These are phyloP conservation scores for Agonum fuliginosum DNA, from an alignment of 2,888 invertebrate genomes.

Conservation along the genomic window DNA sequence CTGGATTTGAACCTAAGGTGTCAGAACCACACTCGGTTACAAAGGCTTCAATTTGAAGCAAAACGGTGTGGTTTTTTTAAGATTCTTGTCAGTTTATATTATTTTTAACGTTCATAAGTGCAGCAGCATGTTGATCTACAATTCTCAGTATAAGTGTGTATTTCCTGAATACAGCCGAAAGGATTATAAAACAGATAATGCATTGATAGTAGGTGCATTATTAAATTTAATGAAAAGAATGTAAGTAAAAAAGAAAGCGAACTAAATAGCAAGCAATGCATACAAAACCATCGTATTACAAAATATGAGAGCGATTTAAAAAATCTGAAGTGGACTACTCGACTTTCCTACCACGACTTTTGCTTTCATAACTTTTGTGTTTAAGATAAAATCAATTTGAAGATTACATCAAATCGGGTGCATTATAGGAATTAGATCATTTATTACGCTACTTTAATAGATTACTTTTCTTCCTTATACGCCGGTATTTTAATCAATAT, in stretches of 20 bases:
- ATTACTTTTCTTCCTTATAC: slow-evolving; percentile 1
- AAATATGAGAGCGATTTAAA: slow-evolving; percentile 42
- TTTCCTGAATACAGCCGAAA: neutral
- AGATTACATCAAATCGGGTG: neutral
- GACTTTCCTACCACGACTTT: slow-evolving; percentile 24
- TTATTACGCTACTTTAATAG: neutral
- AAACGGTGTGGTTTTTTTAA: neutral
- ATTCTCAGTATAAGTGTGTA: neutral
- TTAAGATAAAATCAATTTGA: slow-evolving; percentile 2
- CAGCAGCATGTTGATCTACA: no score
- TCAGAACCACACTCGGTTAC: no score
- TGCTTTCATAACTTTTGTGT: slow-evolving; percentile 30
- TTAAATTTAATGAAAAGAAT: slow-evolving; percentile 47
- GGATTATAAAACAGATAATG: neutral
- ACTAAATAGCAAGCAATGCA: slow-evolving; percentile 56
- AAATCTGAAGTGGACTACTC: slow-evolving; percentile 13
- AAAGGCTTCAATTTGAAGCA: neutral
- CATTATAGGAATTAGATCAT: neutral
- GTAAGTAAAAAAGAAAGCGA: slow-evolving; percentile 52
- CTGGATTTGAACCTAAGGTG: no score
- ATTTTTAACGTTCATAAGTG: no score
- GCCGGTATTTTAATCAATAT: neutral
- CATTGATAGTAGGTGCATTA: slow-evolving; percentile 23
- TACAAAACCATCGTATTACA: slow-evolving; percentile 51
- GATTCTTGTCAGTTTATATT: slow-evolving; percentile 1